Conservation (phyloP, 2,797 vertebrate genomes). For the Borostomias antarcticus region DNA sequence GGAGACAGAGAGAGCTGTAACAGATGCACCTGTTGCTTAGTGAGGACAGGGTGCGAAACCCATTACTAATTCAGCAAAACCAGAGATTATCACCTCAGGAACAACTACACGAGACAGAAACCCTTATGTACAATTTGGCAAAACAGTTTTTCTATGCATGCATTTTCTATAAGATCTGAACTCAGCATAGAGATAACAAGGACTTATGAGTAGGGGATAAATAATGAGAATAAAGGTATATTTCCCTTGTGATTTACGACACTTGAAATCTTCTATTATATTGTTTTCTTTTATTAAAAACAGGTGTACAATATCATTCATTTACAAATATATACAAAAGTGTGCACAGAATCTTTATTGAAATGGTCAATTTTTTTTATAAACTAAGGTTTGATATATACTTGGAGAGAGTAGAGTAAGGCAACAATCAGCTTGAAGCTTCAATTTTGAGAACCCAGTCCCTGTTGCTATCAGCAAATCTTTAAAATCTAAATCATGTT, state of each 20-base stretch:
- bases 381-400: constrained; percentile 4
- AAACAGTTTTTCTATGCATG: background rate
- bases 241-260: background rate
- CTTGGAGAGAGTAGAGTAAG: constrained; percentile 68
- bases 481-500: background rate
- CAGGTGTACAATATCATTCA: constrained; percentile 30
- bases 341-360: constrained; percentile 32
- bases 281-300: constrained; percentile 55
- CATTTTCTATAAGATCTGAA: no score
- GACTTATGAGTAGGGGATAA: no score
- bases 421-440: constrained; percentile 53
- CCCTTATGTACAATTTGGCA: background rate
- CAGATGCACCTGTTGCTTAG: constrained; percentile 20
- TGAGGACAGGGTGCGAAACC: background rate
- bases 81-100: constrained; percentile 11
- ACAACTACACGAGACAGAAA: background rate
- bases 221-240: background rate
- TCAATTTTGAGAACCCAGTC: constrained; percentile 11
- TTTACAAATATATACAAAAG: constrained; percentile 44
- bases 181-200: no score
- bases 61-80: background rate
- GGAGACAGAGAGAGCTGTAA: background rate
- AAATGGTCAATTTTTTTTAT: background rate
- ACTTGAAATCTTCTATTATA: background rate
- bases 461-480: constrained; percentile 1